Evolutionary conservation across 2,797 vertebrate genomes (phyloP).

Genomic region (Acestrorhynchus altus): DNA sequence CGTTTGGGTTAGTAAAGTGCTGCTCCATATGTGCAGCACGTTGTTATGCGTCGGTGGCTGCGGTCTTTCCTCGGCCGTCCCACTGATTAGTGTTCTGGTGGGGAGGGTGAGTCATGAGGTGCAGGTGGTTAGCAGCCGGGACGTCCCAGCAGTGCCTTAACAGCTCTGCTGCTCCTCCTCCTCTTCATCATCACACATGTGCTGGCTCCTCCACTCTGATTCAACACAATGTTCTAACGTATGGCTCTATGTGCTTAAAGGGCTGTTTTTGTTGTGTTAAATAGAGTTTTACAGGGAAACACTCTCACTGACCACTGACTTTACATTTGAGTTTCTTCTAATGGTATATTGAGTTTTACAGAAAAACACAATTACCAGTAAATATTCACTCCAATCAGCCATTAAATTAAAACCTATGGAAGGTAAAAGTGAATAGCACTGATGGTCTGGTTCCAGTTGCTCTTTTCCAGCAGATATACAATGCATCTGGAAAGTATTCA

Average conservation of each 20-base stretch:
- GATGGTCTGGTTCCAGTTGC: too few species aligned
- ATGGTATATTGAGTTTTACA: too few species aligned
- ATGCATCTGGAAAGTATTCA: too few species aligned
- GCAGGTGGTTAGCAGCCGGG: slow-evolving; percentile 10
- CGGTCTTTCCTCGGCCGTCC: not conserved
- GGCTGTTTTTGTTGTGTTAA: not conserved
- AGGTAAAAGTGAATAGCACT: too few species aligned
- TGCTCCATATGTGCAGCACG: slow-evolving; percentile 3
- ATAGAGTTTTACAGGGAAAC: too few species aligned
- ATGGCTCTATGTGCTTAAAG: not conserved
- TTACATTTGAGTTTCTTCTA: too few species aligned
- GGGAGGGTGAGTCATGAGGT: not conserved
- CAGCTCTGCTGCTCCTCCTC: slow-evolving; percentile 31
- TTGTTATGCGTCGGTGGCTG: slow-evolving; percentile 6
- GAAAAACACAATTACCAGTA: too few species aligned
- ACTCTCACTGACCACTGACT: too few species aligned
- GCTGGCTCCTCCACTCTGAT: not conserved
- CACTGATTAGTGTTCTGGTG: slow-evolving; percentile 39
- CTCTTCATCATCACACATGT: slow-evolving; percentile 4
- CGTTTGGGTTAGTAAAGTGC: not conserved
- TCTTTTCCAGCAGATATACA: too few species aligned
- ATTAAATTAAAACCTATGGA: too few species aligned
- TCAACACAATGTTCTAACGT: not conserved
- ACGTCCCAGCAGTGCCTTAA: slow-evolving; percentile 31
- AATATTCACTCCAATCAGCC: too few species aligned